Base-by-base conservation (phyloP, 2,888 invertebrate genomes). In the Sinelater perroti region DNA sequence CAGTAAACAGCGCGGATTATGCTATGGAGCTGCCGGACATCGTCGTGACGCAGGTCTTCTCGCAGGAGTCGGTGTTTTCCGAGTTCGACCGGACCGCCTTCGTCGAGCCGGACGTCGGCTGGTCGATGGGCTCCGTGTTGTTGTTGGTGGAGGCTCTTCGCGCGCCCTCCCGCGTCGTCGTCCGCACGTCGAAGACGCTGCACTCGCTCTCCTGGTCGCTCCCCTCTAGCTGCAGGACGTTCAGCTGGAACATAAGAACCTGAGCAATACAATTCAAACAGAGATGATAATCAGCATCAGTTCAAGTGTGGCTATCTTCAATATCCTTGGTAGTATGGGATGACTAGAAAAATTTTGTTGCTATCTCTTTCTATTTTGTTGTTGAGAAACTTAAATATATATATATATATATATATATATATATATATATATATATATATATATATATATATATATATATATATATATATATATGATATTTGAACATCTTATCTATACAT, bases 191-290 rank as follows among this genome's bases (percentile, higher is more conserved):
- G 70, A 84, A 84, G n/a, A 83, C 82, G 61, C 83, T 81, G 56
- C 81, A 82, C 67, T 86, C 85, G 68, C 84, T 83, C 65, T 86
- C 85, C 59, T 85, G 78, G 72, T 86, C 86, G 64, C 85, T 85
- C 56, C 82, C 82, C 70, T 86, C 86, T 66, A 84, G 79, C 81
- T 86, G 80, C 11, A 79, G 75, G 42, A 78, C 74, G 65, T 77
- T 78, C 52, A 78, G 66, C 77, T 78, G 66, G 6, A 70, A 71
- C 58, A 35, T 11, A 55, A 20, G 28, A 24, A n/a, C n/a, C n/a
- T n/a, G n/a, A n/a, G n/a, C n/a, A n/a, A n/a, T n/a, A n/a, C n/a
- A n/a, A n/a, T n/a, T n/a, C n/a, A n/a, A n/a, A n/a, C n/a, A 7
- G 21, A 42, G 20, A 31, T 7, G 31, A 11, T 13, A 17, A 24